Evolutionary conservation across 2,888 invertebrate species (phyloP).

Genomic region (Mimas tiliae): DNA sequence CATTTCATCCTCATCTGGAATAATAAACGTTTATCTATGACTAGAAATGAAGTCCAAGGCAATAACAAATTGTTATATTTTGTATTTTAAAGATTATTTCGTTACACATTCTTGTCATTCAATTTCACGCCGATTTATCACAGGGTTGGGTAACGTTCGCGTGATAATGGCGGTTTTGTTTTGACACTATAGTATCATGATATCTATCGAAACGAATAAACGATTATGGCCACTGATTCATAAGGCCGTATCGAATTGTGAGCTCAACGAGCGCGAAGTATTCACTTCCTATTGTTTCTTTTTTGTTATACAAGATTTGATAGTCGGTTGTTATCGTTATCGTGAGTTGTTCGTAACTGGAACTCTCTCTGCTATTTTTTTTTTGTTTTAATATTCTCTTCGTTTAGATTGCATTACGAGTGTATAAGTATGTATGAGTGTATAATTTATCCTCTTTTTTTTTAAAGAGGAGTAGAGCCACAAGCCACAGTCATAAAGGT

Average conservation of each 20-base stretch:
- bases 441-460: neutral
- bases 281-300: constrained; percentile 36
- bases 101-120: neutral
- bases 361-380: constrained; percentile 1
- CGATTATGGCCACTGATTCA: constrained; percentile 1
- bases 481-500: too few relatives aligned
- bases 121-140: constrained; percentile 1
- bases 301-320: constrained; percentile 15
- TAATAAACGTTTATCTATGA: too few relatives aligned
- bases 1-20: too few relatives aligned
- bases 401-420: neutral
- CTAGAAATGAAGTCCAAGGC: neutral
- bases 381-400: neutral
- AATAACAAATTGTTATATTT: neutral
- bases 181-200: constrained; percentile 2
- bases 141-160: constrained; percentile 14
- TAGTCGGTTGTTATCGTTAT: constrained; percentile 10
- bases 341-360: constrained; percentile 8
- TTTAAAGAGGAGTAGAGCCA: too few relatives aligned
- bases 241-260: constrained; percentile 15
- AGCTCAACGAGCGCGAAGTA: constrained; percentile 32
- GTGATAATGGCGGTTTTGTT: constrained; percentile 3
- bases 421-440: neutral
- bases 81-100: neutral
- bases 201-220: constrained; percentile 9